Evolutionary conservation across 2,797 vertebrate genomes (phyloP).

Genomic region (Ataeniobius toweri): DNA sequence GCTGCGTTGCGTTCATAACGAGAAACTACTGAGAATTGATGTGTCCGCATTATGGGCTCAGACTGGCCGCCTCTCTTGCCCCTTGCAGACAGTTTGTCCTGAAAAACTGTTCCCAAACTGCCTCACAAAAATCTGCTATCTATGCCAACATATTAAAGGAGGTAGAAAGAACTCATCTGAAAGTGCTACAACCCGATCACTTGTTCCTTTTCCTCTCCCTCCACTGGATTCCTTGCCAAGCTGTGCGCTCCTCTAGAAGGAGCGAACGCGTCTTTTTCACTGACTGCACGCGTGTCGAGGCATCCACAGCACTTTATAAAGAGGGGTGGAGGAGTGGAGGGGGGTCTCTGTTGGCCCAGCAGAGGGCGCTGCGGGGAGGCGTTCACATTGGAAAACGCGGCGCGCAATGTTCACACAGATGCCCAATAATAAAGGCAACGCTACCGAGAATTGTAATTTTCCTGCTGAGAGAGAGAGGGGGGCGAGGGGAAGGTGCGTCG

Average conservation of each 20-base stretch:
- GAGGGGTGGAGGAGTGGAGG: not conserved
- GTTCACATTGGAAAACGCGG: constrained; percentile 34
- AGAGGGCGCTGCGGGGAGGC: constrained; percentile 64
- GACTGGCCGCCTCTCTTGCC: constrained; percentile 45
- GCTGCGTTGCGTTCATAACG: constrained; percentile 66
- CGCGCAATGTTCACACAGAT: constrained; percentile 4
- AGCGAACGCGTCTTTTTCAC: constrained; percentile 62
- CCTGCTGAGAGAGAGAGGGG: constrained; percentile 2
- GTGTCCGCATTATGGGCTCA: constrained; percentile 70
- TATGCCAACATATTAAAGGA: constrained; percentile 33
- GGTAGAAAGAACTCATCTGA: constrained; percentile 47
- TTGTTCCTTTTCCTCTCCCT: constrained; percentile 1
- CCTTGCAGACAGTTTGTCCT: constrained; percentile 42
- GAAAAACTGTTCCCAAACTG: constrained; percentile 61
- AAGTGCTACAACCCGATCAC: constrained; percentile 55
- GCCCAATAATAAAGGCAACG: constrained; percentile 42
- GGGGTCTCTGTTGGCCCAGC: constrained; percentile 21
- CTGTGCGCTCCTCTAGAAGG: constrained; percentile 65
- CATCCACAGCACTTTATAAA: constrained; percentile 69
- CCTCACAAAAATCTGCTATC: constrained; percentile 25
- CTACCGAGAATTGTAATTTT: constrained; percentile 25
- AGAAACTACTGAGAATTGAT: constrained; percentile 72
- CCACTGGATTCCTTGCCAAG: constrained; percentile 32
- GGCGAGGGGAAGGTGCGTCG: constrained; percentile 14
- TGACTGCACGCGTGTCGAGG: constrained; percentile 67